Base-by-base conservation (phyloP, 1,140 invertebrate genomes). In the Maniola jurtina region DNA sequence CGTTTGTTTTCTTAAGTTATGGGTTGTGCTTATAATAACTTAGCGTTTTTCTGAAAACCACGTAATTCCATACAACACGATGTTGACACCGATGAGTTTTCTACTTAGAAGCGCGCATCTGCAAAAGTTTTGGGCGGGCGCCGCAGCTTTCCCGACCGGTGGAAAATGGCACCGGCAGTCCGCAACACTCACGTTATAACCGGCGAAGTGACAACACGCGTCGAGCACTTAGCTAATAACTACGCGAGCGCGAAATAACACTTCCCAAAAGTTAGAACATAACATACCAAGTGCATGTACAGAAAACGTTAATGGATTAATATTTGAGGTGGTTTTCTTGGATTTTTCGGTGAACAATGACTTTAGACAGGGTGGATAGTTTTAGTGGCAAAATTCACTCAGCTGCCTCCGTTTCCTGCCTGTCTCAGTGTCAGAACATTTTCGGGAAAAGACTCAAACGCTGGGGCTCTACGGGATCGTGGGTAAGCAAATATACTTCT, bases 401-500 rank as follows among this genome's bases (percentile, higher is more conserved):
- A 58, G 91, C 91, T 4, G 80, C 90, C 14, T 92, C 91, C 13
- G 87, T 92, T 42, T 91, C 91, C 45, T 92, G 91, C 59, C 77
- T 92, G 68, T 91, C 89, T 50, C 90, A 89, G 78, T 90, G 87
- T 70, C 87, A 89, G 73, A 90, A 88, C 76, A 86, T 89, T 82
- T 93, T 94, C 79, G 93, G 93, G 48, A 92, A 93, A 61, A 90
- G 92, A 71, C 89, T 95, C 33, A 92, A 93, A 73, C 87, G 94
- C 80, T 95, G 94, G 94, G 93, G 93, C 42, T 94, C 93, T 40
- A 93, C 93, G 2, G 94, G 94, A 82, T 94, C 94, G 65, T 95
- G 94, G 94, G 94, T 95, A 92, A 91, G 90, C 52, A 35, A 14
- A 50, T 50, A 8, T n/a, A 45, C 0, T 45, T 45, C 25, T 50